Conservation (phyloP, 2,888 invertebrate genomes). For the Aleiodes leptofemur region DNA sequence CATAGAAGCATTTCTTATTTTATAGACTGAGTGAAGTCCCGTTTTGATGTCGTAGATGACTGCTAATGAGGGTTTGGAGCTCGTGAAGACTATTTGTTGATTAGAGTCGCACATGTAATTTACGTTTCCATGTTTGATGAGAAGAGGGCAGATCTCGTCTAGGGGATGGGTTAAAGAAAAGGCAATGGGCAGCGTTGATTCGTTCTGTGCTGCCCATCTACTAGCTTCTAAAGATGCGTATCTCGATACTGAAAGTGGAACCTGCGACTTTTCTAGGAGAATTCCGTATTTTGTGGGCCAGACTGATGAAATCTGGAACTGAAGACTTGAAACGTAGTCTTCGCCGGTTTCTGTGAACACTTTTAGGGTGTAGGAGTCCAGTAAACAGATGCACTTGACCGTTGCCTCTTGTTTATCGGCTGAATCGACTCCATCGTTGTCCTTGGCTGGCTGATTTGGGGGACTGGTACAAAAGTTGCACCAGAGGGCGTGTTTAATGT, state of each 20-base stretch:
- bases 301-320: constrained; percentile 85
- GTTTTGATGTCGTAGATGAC: constrained; percentile 87
- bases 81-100: constrained; percentile 85
- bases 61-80: constrained; percentile 86
- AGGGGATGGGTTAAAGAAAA: constrained; percentile 93
- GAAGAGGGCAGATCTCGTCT: constrained; percentile 92
- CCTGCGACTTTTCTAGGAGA: constrained; percentile 83
- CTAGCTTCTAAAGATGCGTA: constrained; percentile 67
- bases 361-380: constrained; percentile 86
- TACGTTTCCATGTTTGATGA: constrained; percentile 80
- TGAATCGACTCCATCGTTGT: constrained; percentile 77
- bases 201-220: constrained; percentile 60
- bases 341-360: constrained; percentile 89
- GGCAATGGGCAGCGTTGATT: constrained; percentile 81
- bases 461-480: constrained; percentile 79
- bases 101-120: constrained; percentile 76
- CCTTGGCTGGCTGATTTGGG: constrained; percentile 76
- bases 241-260: constrained; percentile 59
- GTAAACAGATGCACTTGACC: constrained; percentile 83
- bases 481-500: constrained; percentile 88
- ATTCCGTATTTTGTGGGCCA: constrained; percentile 93
- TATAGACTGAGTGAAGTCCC: constrained; percentile 89
- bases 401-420: constrained; percentile 75
- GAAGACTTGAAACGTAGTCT: constrained; percentile 88
- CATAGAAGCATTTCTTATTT: constrained; percentile 83